Base-by-base conservation (phyloP, 1,140 invertebrate genomes). In the Zaprionus lachaisei region DNA sequence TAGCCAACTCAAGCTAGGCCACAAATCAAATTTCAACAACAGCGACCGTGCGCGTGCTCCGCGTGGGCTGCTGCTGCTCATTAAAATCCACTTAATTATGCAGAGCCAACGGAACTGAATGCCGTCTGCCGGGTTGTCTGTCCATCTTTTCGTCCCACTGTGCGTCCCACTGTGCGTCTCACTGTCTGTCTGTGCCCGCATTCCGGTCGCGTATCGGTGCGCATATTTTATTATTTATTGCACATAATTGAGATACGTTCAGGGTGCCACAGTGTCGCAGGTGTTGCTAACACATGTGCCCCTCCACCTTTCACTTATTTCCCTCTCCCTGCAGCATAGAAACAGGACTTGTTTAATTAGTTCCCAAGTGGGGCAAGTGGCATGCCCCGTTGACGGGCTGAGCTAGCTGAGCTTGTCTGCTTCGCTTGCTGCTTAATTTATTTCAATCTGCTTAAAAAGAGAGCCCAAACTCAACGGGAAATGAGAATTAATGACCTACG, bases 71-170 rank as follows among this genome's bases (percentile, higher is more conserved):
- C 37, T 28, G 38, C 70, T 56, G 69, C 85, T 85, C 85, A 85
- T 90, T 90, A 90, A 90, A 90, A 85, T 69, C 79, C 73, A 90
- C 85, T 90, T 85, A 90, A 90, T 90, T 85, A 90, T 80, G 79
- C 69, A 54, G 38, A 60, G 28, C 15, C 37, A 55, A 47, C 72
- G 73, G 55, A 66, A 74, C 26, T 34, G 26, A 44, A 6, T 14
- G 14, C 37, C 37, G 11, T 26, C 20, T 62, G 14, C 24, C 17
- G 12, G 7, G 15, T 20, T 17, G 31, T 38, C 17, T 62, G 7
- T 54, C n/a, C 6, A 0, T 64, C n/a, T 9, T 0, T 44, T 7
- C 15, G 15, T 17, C 15, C 12, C 38, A 22, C 37, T 61, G 24
- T 47, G 26, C 26, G 26, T 26, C 5, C 1, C 28, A 28, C 22